Conservation (phyloP, 2,888 invertebrate species). For the Eupithecia centaureata region DNA sequence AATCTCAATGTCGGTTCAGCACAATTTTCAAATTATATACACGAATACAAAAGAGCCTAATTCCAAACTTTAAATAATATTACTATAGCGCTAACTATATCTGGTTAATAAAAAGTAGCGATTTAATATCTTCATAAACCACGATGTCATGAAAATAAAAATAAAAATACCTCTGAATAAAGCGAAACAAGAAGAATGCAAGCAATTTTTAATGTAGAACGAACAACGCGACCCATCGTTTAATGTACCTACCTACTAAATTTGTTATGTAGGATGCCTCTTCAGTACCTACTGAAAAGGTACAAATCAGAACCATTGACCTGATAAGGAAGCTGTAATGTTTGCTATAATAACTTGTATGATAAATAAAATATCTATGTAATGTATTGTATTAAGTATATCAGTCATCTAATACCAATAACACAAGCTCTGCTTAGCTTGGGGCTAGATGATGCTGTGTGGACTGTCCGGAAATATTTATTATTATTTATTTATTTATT, state of each 20-base stretch:
- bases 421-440: no score
- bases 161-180: constrained; percentile 70
- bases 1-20: neutral
- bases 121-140: constrained; percentile 65
- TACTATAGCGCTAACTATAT: neutral
- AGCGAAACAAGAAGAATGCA: constrained; percentile 76
- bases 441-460: no score
- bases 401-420: no score
- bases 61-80: neutral
- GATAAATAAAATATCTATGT: no score
- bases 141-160: constrained; percentile 64
- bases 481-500: no score
- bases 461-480: no score
- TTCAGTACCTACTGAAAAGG: neutral
- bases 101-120: constrained; percentile 52
- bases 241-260: constrained; percentile 64
- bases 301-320: neutral
- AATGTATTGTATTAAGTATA: no score
- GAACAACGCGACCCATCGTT: constrained; percentile 59
- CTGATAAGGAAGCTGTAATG: neutral
- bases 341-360: neutral
- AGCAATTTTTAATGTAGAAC: constrained; percentile 81
- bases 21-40: neutral
- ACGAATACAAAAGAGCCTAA: neutral
- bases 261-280: constrained; percentile 1